A percentile compares a stretch with the other conserved stretches of the same genome.
phyloP scores from a whole-genome alignment of 2,797 vertebrate species.

The Macropodus opercularis region DNA sequence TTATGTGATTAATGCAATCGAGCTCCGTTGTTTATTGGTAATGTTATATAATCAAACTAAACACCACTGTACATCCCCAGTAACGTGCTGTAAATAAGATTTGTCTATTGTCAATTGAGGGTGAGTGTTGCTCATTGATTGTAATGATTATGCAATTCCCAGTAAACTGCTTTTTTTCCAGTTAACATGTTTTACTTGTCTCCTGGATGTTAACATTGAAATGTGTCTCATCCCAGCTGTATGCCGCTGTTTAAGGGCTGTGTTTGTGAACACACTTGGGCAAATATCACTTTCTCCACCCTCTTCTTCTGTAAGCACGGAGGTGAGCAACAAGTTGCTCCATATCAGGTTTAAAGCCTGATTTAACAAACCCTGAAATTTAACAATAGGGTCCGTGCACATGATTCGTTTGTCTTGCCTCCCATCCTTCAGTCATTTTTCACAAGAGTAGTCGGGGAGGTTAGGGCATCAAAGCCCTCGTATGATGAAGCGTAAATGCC shows the following conservation, averaged over 20 bases:
- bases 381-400: conserved; percentile 13
- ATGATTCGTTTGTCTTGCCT: conserved; percentile 35
- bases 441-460: conserved; percentile 38
- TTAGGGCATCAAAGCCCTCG: conserved; percentile 48
- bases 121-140: conserved; percentile 76
- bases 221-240: background rate
- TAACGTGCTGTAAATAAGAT: conserved; percentile 82
- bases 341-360: conserved; percentile 24
- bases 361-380: conserved; percentile 35
- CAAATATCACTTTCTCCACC: background rate
- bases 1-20: conserved; percentile 34
- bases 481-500: conserved; percentile 53
- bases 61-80: conserved; percentile 78
- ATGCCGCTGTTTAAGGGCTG: background rate
- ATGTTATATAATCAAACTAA: conserved; percentile 66
- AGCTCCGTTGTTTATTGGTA: conserved; percentile 80
- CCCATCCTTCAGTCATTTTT: conserved; percentile 31
- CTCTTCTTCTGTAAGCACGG: background rate
- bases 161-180: conserved; percentile 81
- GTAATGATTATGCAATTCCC: conserved; percentile 75
- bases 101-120: conserved; percentile 69
- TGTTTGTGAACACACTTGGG: background rate
- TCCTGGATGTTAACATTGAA: conserved; percentile 18
- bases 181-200: conserved; percentile 22
- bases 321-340: background rate